A percentile compares a stretch with the other conserved stretches of the same genome.
phyloP scores from a whole-genome alignment of 30 jellyfish, hydroid and myxozoan species.

The Aurelia sp. region DNA sequence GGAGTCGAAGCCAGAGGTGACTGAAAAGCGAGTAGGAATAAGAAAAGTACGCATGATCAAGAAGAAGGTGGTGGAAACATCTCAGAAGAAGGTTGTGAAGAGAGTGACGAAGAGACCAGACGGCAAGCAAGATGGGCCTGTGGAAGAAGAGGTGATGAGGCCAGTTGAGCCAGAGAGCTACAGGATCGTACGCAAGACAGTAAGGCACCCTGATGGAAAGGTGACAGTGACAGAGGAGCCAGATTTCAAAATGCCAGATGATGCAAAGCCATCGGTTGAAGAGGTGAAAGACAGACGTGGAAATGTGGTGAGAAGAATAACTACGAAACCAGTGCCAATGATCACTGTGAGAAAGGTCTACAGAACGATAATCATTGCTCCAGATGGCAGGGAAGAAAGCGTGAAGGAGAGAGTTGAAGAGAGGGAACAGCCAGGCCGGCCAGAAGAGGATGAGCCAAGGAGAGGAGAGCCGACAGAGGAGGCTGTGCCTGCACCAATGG shows the following conservation, averaged over 20 bases:
- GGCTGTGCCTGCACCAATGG: constrained; percentile 11
- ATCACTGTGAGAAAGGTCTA: constrained; percentile 54
- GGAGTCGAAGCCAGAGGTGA: constrained; percentile 69
- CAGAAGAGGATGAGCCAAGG: neutral
- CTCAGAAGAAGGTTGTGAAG: constrained; percentile 74
- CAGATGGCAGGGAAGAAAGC: constrained; percentile 66
- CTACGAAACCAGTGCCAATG: constrained; percentile 56
- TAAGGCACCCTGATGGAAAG: constrained; percentile 72
- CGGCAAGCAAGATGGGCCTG: constrained; percentile 85
- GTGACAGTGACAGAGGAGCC: constrained; percentile 78
- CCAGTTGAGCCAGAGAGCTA: constrained; percentile 78
- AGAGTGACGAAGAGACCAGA: constrained; percentile 66
- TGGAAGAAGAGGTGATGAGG: constrained; percentile 73
- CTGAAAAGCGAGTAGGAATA: constrained; percentile 62
- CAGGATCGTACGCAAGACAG: constrained; percentile 71
- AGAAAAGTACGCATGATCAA: constrained; percentile 53
- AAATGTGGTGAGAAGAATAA: constrained; percentile 57
- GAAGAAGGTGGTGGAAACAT: constrained; percentile 67
- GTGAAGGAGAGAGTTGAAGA: constrained; percentile 72
- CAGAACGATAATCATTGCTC: constrained; percentile 53
- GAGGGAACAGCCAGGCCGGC: constrained; percentile 19
- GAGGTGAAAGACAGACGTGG: constrained; percentile 61
- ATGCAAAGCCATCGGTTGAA: constrained; percentile 39
- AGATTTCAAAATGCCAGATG: constrained; percentile 72
- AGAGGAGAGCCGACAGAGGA: constrained; percentile 3